phyloP scores from a whole-genome alignment of 2,888 invertebrate species.

The Helicoverpa assulta region DNA sequence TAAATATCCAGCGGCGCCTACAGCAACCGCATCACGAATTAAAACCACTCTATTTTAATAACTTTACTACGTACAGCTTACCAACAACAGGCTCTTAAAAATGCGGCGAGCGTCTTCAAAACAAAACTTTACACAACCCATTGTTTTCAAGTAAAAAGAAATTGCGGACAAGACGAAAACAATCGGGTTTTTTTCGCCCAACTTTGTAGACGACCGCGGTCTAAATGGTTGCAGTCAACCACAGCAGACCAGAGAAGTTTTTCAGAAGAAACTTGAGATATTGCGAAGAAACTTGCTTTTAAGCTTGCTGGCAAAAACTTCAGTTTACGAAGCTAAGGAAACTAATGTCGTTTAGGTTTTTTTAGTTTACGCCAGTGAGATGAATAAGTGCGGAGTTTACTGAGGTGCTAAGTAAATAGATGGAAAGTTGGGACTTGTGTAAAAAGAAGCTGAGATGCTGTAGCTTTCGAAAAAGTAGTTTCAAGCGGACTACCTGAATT shows the following conservation, averaged over 20 bases:
- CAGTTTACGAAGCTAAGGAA: slow-evolving; percentile 14
- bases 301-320: slow-evolving; percentile 29
- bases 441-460: background rate
- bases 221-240: slow-evolving; percentile 46
- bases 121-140: slow-evolving; percentile 46
- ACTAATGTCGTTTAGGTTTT: slow-evolving; percentile 40
- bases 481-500: background rate
- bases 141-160: slow-evolving; percentile 48
- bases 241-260: slow-evolving; percentile 31
- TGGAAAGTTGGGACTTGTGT: slow-evolving; percentile 4
- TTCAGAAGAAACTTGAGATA: slow-evolving; percentile 36
- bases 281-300: slow-evolving; percentile 25
- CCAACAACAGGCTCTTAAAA: slow-evolving; percentile 35
- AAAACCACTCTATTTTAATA: slow-evolving; percentile 37
- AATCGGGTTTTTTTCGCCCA: slow-evolving; percentile 44
- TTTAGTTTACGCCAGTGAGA: slow-evolving; percentile 1
- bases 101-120: slow-evolving; percentile 36
- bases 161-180: slow-evolving; percentile 39
- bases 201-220: slow-evolving; percentile 47
- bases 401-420: slow-evolving; percentile 19
- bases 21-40: slow-evolving; percentile 5
- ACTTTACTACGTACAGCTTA: slow-evolving; percentile 29
- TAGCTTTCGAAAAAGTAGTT: background rate
- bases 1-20: slow-evolving; percentile 15
- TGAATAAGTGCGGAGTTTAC: slow-evolving; percentile 18